Percentiles rank a stretch among this genome's conserved stretches.
Conservation (phyloP, 1,140 invertebrate species). For the Chironomus tepperi region DNA sequence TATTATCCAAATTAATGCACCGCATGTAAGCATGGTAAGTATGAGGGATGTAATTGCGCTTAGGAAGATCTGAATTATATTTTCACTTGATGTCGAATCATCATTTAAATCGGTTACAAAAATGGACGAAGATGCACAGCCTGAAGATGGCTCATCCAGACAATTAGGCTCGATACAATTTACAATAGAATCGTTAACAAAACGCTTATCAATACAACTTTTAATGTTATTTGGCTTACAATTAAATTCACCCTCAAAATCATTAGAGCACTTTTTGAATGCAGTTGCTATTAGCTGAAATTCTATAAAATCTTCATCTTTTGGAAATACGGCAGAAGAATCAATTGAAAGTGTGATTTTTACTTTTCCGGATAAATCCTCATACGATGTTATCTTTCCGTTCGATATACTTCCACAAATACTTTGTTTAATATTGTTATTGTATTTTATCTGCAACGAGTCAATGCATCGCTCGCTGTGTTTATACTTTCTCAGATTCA, state of each 20-base stretch:
- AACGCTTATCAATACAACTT: neutral
- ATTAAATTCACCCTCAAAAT: neutral
- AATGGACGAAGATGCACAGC: neutral
- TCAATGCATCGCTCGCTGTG: neutral
- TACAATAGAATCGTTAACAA: neutral
- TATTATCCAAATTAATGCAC: slow-evolving; percentile 37
- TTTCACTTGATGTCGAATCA: neutral
- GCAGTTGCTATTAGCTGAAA: neutral
- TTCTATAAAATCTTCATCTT: neutral
- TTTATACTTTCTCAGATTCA: neutral
- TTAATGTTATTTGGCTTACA: neutral
- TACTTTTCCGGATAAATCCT: neutral
- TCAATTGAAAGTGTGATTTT: neutral
- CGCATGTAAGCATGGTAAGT: slow-evolving; percentile 39
- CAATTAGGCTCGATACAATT: slow-evolving; percentile 7
- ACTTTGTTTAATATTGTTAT: neutral
- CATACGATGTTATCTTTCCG: neutral
- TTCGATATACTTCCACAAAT: neutral
- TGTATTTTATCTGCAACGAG: neutral
- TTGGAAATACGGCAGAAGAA: neutral
- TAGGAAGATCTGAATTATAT: slow-evolving; percentile 35
- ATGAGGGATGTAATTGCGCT: slow-evolving; percentile 38
- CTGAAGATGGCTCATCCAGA: neutral
- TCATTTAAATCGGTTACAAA: neutral
- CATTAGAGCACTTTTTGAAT: neutral